These are phyloP conservation scores for Neosilurus mollespiculum DNA, from an alignment of 2,797 vertebrate species.

Conservation along the genomic window DNA sequence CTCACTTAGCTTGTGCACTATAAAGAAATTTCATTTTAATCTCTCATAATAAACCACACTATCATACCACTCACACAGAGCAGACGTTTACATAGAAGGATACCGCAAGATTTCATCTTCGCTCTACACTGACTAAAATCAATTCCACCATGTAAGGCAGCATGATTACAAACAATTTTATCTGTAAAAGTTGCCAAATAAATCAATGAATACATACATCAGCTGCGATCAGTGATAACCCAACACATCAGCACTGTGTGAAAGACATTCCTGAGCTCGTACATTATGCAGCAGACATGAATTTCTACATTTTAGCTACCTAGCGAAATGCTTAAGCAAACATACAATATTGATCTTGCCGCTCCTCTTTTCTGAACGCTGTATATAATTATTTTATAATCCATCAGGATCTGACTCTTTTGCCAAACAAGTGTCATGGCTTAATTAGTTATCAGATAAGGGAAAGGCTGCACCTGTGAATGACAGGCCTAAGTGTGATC, in stretches of 20 bases:
- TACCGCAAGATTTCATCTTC: constrained; percentile 4
- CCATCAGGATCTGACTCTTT: constrained; percentile 52
- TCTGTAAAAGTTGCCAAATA: not conserved
- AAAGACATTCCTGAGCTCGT: constrained; percentile 26
- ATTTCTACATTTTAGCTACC: constrained; percentile 53
- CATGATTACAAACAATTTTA: not conserved
- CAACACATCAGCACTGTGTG: constrained; percentile 19
- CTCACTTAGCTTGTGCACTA: constrained; percentile 17
- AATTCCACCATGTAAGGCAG: not conserved
- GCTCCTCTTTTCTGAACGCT: constrained; percentile 56
- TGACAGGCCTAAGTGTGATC: constrained; percentile 52
- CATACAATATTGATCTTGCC: constrained; percentile 54
- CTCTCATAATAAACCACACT: constrained; percentile 9
- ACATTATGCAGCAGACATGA: constrained; percentile 55
- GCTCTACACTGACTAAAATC: not conserved
- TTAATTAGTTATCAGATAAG: constrained; percentile 69
- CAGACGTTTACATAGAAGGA: not conserved
- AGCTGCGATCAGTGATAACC: not conserved
- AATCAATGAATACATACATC: constrained; percentile 13
- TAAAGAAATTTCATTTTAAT: constrained; percentile 30
- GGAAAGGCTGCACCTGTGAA: constrained; percentile 60
- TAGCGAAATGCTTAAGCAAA: constrained; percentile 57
- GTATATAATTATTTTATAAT: constrained; percentile 60
- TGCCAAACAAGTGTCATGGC: constrained; percentile 66
- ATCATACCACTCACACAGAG: constrained; percentile 20